Evolutionary conservation across 2,888 invertebrate species (phyloP).

Genomic region (Apotomis betuletana): DNA sequence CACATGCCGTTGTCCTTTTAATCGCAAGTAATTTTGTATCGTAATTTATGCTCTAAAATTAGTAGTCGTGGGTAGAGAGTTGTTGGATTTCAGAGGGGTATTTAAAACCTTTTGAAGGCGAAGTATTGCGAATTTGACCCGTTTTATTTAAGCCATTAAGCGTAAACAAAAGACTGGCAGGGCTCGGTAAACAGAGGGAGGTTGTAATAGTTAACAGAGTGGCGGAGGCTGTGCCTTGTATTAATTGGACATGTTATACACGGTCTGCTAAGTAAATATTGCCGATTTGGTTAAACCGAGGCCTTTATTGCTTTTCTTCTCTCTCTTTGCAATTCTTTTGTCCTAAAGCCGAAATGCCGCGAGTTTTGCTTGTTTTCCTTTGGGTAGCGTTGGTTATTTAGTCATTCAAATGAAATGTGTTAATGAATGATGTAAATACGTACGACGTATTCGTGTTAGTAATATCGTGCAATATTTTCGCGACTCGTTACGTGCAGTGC

Average conservation of each 20-base stretch:
- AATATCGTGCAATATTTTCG: neutral
- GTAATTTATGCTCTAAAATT: constrained; percentile 67
- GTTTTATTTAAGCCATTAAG: constrained; percentile 82
- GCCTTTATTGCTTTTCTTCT: constrained; percentile 56
- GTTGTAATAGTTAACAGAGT: constrained; percentile 77
- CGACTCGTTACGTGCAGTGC: neutral
- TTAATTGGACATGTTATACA: constrained; percentile 80
- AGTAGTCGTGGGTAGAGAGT: constrained; percentile 62
- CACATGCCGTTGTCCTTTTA: constrained; percentile 62
- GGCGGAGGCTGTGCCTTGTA: constrained; percentile 70
- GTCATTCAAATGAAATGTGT: neutral
- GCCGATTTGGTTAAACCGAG: constrained; percentile 54
- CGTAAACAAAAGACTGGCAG: constrained; percentile 79
- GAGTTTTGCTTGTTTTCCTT: constrained; percentile 40
- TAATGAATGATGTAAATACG: neutral
- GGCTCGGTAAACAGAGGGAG: constrained; percentile 71
- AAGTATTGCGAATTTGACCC: constrained; percentile 79
- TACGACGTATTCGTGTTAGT: no score
- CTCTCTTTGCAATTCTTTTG: constrained; percentile 49
- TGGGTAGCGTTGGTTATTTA: neutral
- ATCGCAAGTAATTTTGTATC: constrained; percentile 56
- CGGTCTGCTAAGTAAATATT: constrained; percentile 75
- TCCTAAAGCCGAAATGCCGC: constrained; percentile 15
- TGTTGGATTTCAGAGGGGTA: constrained; percentile 54
- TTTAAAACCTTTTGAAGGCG: constrained; percentile 70